phyloP scores from a whole-genome alignment of 2,888 invertebrate species.

The Nomada flava region DNA sequence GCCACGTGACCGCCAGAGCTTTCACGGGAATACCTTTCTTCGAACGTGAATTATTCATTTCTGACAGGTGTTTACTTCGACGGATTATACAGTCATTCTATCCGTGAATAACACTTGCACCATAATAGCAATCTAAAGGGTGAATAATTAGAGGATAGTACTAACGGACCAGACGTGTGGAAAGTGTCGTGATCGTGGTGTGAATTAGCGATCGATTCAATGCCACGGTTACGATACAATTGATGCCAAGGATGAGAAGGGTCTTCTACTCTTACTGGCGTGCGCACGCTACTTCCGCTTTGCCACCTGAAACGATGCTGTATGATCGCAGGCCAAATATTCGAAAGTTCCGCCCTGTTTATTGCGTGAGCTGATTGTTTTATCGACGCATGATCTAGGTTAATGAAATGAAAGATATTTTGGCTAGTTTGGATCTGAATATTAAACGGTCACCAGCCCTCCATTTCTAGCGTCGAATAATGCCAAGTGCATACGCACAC shows the following conservation, averaged over 20 bases:
- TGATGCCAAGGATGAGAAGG: constrained; percentile 59
- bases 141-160: constrained; percentile 42
- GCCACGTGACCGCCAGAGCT: too few relatives aligned
- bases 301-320: constrained; percentile 32
- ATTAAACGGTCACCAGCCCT: neutral
- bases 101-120: too few relatives aligned
- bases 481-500: too few relatives aligned
- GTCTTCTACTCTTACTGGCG: constrained; percentile 52
- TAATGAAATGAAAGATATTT: constrained; percentile 36
- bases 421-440: constrained; percentile 20
- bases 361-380: constrained; percentile 53
- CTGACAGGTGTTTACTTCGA: too few relatives aligned
- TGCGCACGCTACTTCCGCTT: constrained; percentile 62
- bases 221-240: constrained; percentile 68
- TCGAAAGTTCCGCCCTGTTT: constrained; percentile 50
- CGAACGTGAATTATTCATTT: too few relatives aligned
- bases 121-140: neutral
- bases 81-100: too few relatives aligned
- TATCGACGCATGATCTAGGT: constrained; percentile 43
- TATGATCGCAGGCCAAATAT: constrained; percentile 35
- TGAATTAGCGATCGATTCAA: constrained; percentile 73
- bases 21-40: too few relatives aligned
- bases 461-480: neutral
- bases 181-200: constrained; percentile 76
- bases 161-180: constrained; percentile 69